These are phyloP conservation scores for Pristionchus fissidentatus DNA, from an alignment of 2,888 invertebrate genomes.

Conservation along the genomic window DNA sequence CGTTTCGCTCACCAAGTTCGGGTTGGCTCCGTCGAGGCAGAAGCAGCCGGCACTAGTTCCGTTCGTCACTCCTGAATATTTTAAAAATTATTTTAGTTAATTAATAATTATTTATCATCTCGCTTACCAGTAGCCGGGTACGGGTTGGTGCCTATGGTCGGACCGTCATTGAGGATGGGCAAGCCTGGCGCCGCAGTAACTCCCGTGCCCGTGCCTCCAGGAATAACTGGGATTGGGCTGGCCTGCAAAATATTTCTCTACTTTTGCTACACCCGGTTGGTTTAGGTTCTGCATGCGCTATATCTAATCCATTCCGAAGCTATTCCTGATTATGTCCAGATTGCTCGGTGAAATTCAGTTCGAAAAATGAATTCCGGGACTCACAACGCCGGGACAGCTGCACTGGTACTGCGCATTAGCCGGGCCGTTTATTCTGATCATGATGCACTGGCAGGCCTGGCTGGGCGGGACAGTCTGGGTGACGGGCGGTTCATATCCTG, in stretches of 20 bases:
- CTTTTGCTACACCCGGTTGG: no score
- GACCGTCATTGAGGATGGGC: background rate
- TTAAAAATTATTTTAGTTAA: no score
- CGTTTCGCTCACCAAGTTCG: slow-evolving; percentile 28
- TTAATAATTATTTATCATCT: no score
- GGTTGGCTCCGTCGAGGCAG: slow-evolving; percentile 55
- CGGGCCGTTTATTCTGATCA: slow-evolving; percentile 65
- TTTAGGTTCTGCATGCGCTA: no score
- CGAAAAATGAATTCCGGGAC: no score
- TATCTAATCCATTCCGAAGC: no score
- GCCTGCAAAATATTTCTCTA: background rate
- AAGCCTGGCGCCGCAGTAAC: background rate
- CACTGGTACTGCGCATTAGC: slow-evolving; percentile 67
- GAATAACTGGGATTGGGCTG: slow-evolving; percentile 17
- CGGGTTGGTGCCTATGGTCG: background rate
- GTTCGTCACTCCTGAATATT: slow-evolving; percentile 56
- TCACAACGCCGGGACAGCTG: slow-evolving; percentile 53
- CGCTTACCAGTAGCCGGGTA: slow-evolving; percentile 60
- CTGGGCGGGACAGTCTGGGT: slow-evolving; percentile 9
- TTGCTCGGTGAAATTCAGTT: no score
- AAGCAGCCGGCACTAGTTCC: slow-evolving; percentile 58
- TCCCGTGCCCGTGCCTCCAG: slow-evolving; percentile 17
- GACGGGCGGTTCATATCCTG: slow-evolving; percentile 12
- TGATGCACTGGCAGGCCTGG: slow-evolving; percentile 62
- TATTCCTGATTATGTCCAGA: no score